A percentile compares a stretch with the other conserved stretches of the same genome.
Conservation (phyloP, 2,113 vertebrate species). For the Corythoichthys intestinalis region DNA sequence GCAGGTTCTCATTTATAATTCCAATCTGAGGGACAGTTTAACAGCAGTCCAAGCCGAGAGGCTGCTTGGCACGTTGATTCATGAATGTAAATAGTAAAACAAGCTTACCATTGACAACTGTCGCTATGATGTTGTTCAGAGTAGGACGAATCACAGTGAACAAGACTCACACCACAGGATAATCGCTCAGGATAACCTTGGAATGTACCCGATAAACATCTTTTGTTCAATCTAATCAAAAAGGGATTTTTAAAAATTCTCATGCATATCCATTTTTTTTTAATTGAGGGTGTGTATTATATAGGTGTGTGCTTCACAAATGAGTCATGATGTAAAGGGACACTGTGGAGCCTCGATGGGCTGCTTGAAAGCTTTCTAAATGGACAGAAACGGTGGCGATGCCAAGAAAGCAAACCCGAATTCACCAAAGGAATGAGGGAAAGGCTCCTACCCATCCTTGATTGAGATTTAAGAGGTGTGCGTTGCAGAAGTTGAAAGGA, state of each 20-base stretch:
- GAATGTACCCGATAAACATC: neutral
- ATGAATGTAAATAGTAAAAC: too few relatives aligned
- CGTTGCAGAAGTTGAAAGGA: conserved; percentile 46
- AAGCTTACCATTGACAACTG: neutral
- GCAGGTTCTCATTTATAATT: too few relatives aligned
- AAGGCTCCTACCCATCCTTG: conserved; percentile 30
- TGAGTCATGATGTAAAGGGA: neutral
- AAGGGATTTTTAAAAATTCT: neutral
- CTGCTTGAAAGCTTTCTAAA: neutral
- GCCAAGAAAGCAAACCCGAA: conserved; percentile 23
- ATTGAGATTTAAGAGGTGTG: conserved; percentile 67
- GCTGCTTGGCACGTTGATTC: too few relatives aligned
- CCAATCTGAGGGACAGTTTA: too few relatives aligned
- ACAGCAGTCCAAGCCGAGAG: too few relatives aligned
- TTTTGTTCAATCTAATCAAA: neutral
- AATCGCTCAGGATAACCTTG: neutral
- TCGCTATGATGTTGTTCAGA: neutral
- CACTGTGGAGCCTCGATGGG: neutral
- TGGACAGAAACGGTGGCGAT: neutral
- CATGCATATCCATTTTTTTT: too few relatives aligned
- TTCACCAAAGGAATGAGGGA: conserved; percentile 57
- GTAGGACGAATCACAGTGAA: neutral
- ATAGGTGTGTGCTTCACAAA: neutral
- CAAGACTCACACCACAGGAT: neutral
- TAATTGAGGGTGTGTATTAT: too few relatives aligned